These are phyloP conservation scores for Hypomecis atomaria DNA, from an alignment of 2,888 invertebrate genomes.

Conservation along the genomic window DNA sequence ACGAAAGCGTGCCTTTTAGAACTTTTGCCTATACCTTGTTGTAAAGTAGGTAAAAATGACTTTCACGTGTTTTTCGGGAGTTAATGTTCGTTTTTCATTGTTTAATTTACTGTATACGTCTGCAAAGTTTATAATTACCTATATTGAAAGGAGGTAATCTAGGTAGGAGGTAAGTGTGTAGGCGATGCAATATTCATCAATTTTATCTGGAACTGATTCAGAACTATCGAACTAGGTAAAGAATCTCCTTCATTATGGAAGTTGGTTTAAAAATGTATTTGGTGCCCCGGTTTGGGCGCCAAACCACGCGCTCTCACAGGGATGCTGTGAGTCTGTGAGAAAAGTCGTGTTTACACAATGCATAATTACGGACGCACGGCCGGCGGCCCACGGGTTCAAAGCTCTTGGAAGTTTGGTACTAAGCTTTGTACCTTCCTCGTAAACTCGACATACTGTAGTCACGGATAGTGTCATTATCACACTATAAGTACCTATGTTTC, in stretches of 20 bases:
- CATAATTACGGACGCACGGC: conserved; percentile 53
- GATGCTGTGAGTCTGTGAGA: conserved; percentile 51
- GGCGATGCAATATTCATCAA: too few species aligned
- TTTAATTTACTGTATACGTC: too few species aligned
- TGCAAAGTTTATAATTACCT: too few species aligned
- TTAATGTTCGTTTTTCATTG: too few species aligned
- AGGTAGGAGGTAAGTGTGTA: too few species aligned
- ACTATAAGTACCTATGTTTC: not conserved
- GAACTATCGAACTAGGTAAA: too few species aligned
- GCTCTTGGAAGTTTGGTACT: conserved; percentile 48
- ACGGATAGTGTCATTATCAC: conserved; percentile 38
- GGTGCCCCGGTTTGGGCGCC: conserved; percentile 28
- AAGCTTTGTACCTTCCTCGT: conserved; percentile 30
- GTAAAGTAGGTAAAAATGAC: not conserved
- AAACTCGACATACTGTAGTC: conserved; percentile 42
- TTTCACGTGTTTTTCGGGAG: too few species aligned
- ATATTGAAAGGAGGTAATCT: too few species aligned
- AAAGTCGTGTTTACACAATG: conserved; percentile 57
- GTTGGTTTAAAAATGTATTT: conserved; percentile 20
- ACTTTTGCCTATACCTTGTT: not conserved
- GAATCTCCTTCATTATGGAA: too few species aligned
- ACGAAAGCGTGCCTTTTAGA: too few species aligned
- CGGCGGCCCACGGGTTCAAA: conserved; percentile 54
- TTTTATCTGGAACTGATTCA: too few species aligned
- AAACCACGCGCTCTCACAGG: conserved; percentile 36